Base-by-base conservation (phyloP, 2,888 invertebrate species). In the Ommatoiulus sabulosus region DNA sequence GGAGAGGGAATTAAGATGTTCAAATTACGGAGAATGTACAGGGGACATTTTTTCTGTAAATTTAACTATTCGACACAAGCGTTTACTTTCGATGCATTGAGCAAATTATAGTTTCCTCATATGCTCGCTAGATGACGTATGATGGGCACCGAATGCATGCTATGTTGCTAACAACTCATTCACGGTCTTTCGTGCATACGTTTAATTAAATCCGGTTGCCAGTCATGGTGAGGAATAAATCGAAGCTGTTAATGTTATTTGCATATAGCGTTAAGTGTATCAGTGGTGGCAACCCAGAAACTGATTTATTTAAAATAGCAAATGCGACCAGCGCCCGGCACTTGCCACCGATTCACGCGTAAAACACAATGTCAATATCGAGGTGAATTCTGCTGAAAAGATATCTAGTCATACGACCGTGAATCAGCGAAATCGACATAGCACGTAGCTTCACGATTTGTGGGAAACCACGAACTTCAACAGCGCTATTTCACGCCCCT, bases 231-330 rank as follows among this genome's bases (percentile, higher is more conserved):
- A 12, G 17, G 85, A 85, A 85, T 85, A 85, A 4, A 12, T 46
- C 5, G 44, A 4, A 44, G 2, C 20, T n/a, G 85, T 46, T 85
- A 43, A 85, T 85, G 85, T n/a, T 85, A 85, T 85, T 85, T 85
- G 85, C 85, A 85, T 85, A 44, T 85, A 20, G 85, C 85, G 85
- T 85, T 85, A 85, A 85, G n/a, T 20, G 17, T 44, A 44, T 44
- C 85, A 85, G 46, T n/a, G 44, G 17, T 46, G 85, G 44, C 44
- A 84, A 44, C 84, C 43, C 84, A 84, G 43, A 63, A 63, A 63
- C 72, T 7, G 72, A 72, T 72, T 72, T 72, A 3, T 24, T 72
- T 72, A 3, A 72, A 72, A 24, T 24, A 17, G 72, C 72, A 72
- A 72, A 72, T 20, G 72, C 72, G 72, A 57, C 57, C 57, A 57